These are phyloP conservation scores for Leptonema lineaticorne DNA, from an alignment of 1,140 invertebrate species.

Conservation along the genomic window DNA sequence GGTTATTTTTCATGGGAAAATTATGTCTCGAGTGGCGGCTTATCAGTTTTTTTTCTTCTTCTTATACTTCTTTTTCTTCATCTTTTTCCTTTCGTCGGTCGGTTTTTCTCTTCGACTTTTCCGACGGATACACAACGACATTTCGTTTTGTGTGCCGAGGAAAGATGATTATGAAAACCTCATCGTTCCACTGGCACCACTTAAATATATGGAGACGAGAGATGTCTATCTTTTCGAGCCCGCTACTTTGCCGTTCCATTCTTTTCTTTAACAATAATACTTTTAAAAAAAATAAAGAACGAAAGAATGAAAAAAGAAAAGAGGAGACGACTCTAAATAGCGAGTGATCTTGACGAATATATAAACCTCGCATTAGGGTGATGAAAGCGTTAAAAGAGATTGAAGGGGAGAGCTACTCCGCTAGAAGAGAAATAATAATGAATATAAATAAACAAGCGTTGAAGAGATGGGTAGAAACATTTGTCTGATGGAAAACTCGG, in stretches of 20 bases:
- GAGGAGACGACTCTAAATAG: no score
- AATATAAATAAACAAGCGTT: background rate
- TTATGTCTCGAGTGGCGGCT: conserved; percentile 16
- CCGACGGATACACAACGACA: background rate
- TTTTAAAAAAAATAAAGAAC: background rate
- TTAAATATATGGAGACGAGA: conserved; percentile 18
- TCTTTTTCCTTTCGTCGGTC: no score
- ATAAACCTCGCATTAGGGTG: conserved; percentile 12
- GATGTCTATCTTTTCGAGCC: conserved; percentile 11
- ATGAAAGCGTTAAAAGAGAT: conserved; percentile 15
- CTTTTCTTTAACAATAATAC: conserved; percentile 1
- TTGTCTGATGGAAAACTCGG: no score
- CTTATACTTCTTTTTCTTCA: conserved; percentile 8
- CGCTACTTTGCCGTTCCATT: conserved; percentile 1
- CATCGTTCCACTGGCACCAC: background rate
- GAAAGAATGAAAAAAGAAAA: no score
- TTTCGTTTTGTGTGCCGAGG: background rate
- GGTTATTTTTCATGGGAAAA: conserved; percentile 13
- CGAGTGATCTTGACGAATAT: conserved; percentile 15
- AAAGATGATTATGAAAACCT: conserved; percentile 18
- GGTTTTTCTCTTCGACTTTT: no score
- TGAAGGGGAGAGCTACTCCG: background rate
- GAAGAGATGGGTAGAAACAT: no score
- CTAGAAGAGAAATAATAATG: background rate
- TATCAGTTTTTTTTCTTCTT: conserved; percentile 4